Evolutionary conservation across 1,140 invertebrate genomes (phyloP).

Genomic region (Drosophila pectinifera): DNA sequence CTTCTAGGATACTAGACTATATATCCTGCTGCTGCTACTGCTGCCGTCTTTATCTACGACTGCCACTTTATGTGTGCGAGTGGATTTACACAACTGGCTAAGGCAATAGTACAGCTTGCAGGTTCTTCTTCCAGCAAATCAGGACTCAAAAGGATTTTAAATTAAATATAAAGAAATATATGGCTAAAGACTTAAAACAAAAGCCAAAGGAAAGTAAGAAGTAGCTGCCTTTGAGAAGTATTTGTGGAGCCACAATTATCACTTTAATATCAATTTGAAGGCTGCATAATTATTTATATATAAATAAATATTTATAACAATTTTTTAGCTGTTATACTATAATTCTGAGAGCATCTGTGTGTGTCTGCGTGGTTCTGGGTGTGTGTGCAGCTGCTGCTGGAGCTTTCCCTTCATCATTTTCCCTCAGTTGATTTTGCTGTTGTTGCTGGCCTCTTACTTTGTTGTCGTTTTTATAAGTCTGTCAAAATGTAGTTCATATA

Average conservation of each 20-base stretch:
- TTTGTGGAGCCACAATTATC: too few species aligned
- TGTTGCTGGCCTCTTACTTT: slow-evolving; percentile 53
- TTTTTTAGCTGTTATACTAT: not conserved
- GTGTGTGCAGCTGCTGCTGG: slow-evolving; percentile 29
- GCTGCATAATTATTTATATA: too few species aligned
- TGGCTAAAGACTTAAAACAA: too few species aligned
- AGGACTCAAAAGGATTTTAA: too few species aligned
- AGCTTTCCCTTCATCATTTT: slow-evolving; percentile 48
- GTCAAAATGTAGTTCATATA: slow-evolving; percentile 81
- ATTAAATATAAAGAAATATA: too few species aligned
- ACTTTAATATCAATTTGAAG: too few species aligned
- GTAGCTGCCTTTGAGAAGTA: too few species aligned
- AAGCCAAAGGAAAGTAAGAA: too few species aligned
- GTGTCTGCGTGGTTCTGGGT: not conserved
- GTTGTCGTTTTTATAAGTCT: slow-evolving; percentile 78
- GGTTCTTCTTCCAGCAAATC: too few species aligned
- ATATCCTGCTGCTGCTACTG: slow-evolving; percentile 20
- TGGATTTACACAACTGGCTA: not conserved
- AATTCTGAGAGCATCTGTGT: not conserved
- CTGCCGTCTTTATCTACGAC: slow-evolving; percentile 34
- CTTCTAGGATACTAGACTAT: slow-evolving; percentile 18
- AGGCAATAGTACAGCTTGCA: not conserved
- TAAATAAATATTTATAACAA: too few species aligned
- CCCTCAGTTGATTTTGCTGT: slow-evolving; percentile 51
- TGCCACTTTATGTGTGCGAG: slow-evolving; percentile 18